phyloP scores from a whole-genome alignment of 2,888 invertebrate species.

The Choristoneura rosaceana region DNA sequence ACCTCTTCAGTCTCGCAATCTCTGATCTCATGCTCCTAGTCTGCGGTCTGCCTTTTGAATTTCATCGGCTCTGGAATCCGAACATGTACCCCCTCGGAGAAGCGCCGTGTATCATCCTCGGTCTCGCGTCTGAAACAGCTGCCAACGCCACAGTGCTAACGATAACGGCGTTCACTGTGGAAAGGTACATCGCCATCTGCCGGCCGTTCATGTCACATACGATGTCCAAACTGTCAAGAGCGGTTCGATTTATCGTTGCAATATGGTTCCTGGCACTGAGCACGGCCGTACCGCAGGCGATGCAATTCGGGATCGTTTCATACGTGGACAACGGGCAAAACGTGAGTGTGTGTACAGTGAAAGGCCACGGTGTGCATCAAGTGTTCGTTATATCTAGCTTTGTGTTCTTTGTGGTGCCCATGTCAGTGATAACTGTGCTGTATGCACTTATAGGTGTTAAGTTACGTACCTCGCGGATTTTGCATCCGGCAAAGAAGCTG shows the following conservation, averaged over 20 bases:
- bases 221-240: conserved; percentile 93
- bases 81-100: conserved; percentile 91
- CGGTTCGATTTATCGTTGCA: conserved; percentile 89
- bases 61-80: conserved; percentile 91
- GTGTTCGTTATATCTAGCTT: conserved; percentile 92
- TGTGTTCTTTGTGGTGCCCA: conserved; percentile 94
- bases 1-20: conserved; percentile 91
- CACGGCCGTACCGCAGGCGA: conserved; percentile 91
- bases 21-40: conserved; percentile 90
- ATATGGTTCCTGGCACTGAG: conserved; percentile 93
- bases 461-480: conserved; percentile 87
- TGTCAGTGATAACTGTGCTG: conserved; percentile 93
- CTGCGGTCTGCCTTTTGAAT: conserved; percentile 92
- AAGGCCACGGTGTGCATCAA: conserved; percentile 86
- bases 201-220: conserved; percentile 94
- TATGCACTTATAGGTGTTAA: conserved; percentile 92
- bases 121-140: conserved; percentile 93
- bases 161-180: conserved; percentile 95
- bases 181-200: conserved; percentile 95
- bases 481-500: conserved; percentile 85
- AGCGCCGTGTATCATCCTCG: conserved; percentile 90
- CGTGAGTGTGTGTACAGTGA: conserved; percentile 85
- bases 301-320: conserved; percentile 91
- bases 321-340: conserved; percentile 77
- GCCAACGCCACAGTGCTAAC: conserved; percentile 94